Percentiles rank a stretch among this genome's conserved stretches.
These are phyloP conservation scores for Aethina tumida DNA, from an alignment of 1,140 invertebrate genomes.

Conservation along the genomic window DNA sequence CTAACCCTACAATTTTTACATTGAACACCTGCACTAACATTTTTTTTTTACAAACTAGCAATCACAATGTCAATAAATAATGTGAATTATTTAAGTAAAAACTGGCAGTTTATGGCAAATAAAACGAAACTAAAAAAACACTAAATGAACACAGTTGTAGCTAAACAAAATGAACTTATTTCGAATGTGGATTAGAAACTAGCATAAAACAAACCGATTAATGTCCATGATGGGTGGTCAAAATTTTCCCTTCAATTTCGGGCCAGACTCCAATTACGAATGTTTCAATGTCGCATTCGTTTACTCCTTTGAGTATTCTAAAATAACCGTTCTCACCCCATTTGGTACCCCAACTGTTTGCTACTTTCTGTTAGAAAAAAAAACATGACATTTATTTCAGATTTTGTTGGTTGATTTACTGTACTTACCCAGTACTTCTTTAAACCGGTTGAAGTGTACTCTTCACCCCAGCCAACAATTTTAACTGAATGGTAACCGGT, in stretches of 20 bases:
- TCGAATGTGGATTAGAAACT: neutral
- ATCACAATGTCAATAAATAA: no score
- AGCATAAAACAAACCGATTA: neutral
- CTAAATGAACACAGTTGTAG: neutral
- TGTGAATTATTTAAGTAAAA: no score
- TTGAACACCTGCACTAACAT: no score
- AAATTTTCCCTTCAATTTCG: conserved; percentile 32
- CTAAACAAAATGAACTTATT: no score
- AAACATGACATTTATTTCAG: neutral
- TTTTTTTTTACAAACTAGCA: no score
- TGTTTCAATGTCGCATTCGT: conserved; percentile 80
- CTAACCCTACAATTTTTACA: no score
- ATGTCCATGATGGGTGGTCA: neutral
- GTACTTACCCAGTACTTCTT: conserved; percentile 80
- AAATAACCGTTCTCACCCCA: conserved; percentile 89
- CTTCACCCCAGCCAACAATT: conserved; percentile 85
- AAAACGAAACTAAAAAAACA: no score
- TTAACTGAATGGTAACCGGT: conserved; percentile 81
- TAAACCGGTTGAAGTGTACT: conserved; percentile 40
- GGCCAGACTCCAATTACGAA: conserved; percentile 72
- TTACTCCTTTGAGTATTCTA: conserved; percentile 63
- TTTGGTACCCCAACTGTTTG: conserved; percentile 79
- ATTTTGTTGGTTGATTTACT: neutral
- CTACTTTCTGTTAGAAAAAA: conserved; percentile 57
- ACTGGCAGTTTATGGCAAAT: no score